These are phyloP conservation scores for Coenonympha arcania DNA, from an alignment of 2,888 invertebrate species.

Conservation along the genomic window DNA sequence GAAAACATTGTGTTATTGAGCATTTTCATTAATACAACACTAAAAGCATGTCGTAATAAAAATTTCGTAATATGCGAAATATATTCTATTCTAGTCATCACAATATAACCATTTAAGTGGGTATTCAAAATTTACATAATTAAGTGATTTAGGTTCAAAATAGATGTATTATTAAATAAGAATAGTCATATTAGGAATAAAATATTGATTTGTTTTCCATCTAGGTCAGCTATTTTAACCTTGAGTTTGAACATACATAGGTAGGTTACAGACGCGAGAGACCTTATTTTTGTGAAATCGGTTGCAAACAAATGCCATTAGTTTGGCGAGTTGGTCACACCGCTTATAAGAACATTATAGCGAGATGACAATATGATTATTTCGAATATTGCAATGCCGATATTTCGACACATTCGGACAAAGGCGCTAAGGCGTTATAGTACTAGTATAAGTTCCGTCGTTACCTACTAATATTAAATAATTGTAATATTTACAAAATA, in stretches of 20 bases:
- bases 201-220: too few species aligned
- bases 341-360: conserved; percentile 8
- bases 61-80: not conserved
- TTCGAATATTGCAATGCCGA: not conserved
- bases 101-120: not conserved
- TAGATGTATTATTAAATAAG: not conserved
- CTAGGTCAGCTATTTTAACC: too few species aligned
- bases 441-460: too few species aligned
- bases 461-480: too few species aligned
- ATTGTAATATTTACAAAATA: too few species aligned
- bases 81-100: not conserved
- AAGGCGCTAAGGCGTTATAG: too few species aligned
- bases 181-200: too few species aligned
- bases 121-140: not conserved
- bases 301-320: not conserved
- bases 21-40: not conserved
- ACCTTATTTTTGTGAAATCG: not conserved
- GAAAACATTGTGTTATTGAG: not conserved
- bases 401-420: not conserved
- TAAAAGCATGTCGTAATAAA: not conserved
- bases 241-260: not conserved
- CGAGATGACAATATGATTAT: conserved; percentile 1
- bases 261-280: not conserved
- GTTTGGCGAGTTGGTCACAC: conserved; percentile 1
- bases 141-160: not conserved